Evolutionary conservation across 2,797 vertebrate species (phyloP).

Genomic region (Xerus rutilus): DNA sequence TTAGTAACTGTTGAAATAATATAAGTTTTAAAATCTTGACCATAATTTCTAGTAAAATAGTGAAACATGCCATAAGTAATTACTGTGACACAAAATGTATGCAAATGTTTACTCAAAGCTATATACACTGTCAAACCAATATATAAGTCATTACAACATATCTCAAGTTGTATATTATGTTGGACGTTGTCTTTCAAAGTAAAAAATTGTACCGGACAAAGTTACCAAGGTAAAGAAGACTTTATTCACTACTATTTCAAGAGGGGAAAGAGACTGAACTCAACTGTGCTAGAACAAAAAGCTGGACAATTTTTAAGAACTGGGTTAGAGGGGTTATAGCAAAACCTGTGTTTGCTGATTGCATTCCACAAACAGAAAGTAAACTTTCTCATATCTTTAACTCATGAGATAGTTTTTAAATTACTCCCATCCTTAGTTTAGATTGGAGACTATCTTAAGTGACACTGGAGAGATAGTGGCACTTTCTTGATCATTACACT

Average conservation of each 20-base stretch:
- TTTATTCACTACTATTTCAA: background rate
- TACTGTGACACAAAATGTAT: background rate
- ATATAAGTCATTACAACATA: background rate
- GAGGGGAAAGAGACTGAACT: background rate
- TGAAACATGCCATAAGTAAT: background rate
- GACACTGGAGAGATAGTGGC: no score
- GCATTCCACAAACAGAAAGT: background rate
- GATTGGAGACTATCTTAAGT: no score
- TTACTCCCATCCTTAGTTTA: background rate
- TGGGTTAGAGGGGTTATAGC: background rate
- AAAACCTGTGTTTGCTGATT: background rate
- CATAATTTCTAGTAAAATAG: background rate
- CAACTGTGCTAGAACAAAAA: background rate
- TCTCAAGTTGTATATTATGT: background rate
- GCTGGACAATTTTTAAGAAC: background rate
- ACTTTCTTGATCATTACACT: slow-evolving; percentile 60
- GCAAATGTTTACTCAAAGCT: background rate
- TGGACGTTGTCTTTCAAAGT: slow-evolving; percentile 34
- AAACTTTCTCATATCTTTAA: background rate
- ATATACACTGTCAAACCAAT: background rate
- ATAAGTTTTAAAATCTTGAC: background rate
- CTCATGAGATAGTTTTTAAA: background rate
- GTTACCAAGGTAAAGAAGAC: background rate
- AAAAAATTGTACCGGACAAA: background rate
- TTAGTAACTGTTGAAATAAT: background rate